Evolutionary conservation across 2,113 vertebrate genomes (phyloP).

Genomic region (Bothrops jararaca): DNA sequence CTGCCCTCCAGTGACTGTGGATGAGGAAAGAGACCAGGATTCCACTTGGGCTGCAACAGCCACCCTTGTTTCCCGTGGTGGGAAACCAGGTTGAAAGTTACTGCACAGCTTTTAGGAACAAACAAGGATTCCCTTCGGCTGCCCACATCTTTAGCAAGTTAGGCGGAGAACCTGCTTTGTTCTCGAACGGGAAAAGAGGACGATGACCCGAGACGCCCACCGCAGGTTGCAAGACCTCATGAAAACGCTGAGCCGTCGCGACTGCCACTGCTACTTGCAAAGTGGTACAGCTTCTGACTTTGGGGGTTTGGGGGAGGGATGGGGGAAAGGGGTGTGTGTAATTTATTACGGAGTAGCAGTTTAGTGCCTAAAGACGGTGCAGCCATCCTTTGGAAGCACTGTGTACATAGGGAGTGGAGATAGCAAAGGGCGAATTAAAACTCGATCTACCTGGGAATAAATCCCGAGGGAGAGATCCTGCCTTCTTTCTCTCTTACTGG

Average conservation of each 20-base stretch:
- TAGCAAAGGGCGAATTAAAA: background rate
- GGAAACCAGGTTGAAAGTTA: background rate
- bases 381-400: background rate
- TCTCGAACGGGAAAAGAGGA: no score
- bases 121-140: background rate
- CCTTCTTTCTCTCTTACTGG: background rate
- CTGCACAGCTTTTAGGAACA: background rate
- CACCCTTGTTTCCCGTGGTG: background rate
- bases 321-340: no score
- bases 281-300: no score
- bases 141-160: background rate
- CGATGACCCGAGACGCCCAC: background rate
- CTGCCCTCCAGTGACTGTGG: background rate
- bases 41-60: background rate
- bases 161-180: background rate
- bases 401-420: background rate
- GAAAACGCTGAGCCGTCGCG: no score
- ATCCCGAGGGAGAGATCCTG: background rate
- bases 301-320: background rate
- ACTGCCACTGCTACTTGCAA: no score
- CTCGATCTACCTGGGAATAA: no score
- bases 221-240: no score
- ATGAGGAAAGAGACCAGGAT: background rate
- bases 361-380: background rate
- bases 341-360: no score